phyloP scores from a whole-genome alignment of 2,113 vertebrate genomes.

The Bos javanicus region DNA sequence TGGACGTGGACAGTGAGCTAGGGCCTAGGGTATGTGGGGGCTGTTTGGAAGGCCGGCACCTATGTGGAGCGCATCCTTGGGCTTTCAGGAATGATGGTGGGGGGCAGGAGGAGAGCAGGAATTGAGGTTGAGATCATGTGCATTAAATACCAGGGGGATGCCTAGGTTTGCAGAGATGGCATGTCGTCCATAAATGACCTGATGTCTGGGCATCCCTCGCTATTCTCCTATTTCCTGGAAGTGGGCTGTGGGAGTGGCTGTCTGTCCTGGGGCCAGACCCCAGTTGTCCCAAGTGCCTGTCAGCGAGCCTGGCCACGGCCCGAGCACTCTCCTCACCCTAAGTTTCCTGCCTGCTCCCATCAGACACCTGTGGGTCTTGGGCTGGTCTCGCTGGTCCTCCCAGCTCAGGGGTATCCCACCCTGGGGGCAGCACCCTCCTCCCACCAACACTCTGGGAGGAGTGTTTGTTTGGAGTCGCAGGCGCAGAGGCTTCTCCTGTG shows the following conservation, averaged over 20 bases:
- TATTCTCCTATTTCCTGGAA: neutral
- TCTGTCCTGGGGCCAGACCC: neutral
- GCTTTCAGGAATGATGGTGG: neutral
- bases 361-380: neutral
- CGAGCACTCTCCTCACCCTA: neutral
- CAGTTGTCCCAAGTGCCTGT: neutral
- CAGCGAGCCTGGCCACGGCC: neutral
- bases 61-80: neutral
- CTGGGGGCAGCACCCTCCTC: neutral
- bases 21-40: neutral
- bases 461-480: neutral
- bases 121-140: neutral
- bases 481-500: accelerated
- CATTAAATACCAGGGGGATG: accelerated
- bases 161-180: neutral
- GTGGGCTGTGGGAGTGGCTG: neutral
- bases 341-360: neutral
- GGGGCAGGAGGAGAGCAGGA: neutral
- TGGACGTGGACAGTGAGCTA: neutral
- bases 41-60: neutral
- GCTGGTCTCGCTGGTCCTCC: neutral
- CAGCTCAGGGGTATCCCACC: neutral
- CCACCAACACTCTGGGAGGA: neutral
- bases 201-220: neutral
- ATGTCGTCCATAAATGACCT: accelerated